Evolutionary conservation across 1,140 invertebrate species (phyloP), one percentile per base, ranked within the genome.

Genomic region (Camponotus vicinus): DNA sequence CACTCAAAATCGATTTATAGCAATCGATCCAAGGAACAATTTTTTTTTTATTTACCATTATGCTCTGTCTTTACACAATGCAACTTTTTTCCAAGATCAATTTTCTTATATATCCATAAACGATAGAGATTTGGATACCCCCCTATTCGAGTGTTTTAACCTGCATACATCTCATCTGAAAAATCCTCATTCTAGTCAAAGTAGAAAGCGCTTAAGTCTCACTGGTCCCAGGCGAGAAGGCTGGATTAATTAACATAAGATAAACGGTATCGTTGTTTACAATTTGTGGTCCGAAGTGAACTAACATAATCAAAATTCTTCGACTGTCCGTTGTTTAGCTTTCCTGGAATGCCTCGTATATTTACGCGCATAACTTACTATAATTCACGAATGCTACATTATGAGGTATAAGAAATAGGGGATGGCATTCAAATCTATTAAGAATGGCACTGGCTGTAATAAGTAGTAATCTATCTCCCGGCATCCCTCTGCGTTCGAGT

Each of bases 401-500:
- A 75, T 73, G 73, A 83, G 69, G 55, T 83, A 83, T 57, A 83
- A 75, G 79, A 83, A 83, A 83, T 75, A 75, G 79, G 79, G 79
- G 55, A 71, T 82, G 79, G 67, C 67, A 45, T 71, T 82, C 67
- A 73, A 27, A 82, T 55, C 55, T 83, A 40, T 83, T 75, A 83
- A 75, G 79, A 83, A 83, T 83, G 79, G 79, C 79, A 83, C 79
- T 75, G 79, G 71, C 79, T 83, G 52, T 75, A 83, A 83, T 83
- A 83, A 61, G 79, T 83, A 83, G 42, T 75, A 61, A 73, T 75
- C 69, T 83, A 73, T 83, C 79, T 73, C 79, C 77, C 77, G 34
- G 78, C 52, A 61, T 49, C 40, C 79, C 63, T 52, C 49, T 82
- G 66, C 78, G 7, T 61, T 88, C 57, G 57, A 27, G 27, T 83